Evolutionary conservation across 2,797 vertebrate species (phyloP).

Genomic region (Enoplosus armatus): DNA sequence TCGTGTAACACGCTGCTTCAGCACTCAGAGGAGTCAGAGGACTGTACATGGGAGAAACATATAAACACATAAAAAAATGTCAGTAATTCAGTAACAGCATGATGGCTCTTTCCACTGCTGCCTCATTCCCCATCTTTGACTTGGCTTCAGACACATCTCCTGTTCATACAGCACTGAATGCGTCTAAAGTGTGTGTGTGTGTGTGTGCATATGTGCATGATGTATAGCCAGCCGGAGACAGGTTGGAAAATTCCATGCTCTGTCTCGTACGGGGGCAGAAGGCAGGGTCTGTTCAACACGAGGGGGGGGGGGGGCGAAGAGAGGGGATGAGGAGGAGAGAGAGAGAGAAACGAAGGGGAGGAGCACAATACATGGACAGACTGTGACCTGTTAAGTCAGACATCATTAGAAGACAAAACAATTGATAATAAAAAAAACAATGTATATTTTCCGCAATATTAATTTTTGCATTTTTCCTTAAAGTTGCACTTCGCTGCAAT

Average conservation of each 20-base stretch:
- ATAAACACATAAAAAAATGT: too few species aligned
- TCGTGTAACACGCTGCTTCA: neutral
- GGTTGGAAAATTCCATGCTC: constrained; percentile 61
- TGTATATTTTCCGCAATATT: neutral
- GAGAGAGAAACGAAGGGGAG: neutral
- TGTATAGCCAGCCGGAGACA: constrained; percentile 46
- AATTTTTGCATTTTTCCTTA: neutral
- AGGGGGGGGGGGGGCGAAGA: constrained; percentile 29
- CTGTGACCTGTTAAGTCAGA: neutral
- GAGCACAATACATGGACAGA: neutral
- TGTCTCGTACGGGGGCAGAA: constrained; percentile 40
- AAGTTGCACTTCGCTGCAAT: neutral
- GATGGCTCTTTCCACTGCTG: neutral
- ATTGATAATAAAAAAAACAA: neutral
- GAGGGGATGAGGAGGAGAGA: constrained; percentile 17
- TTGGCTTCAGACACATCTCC: constrained; percentile 1
- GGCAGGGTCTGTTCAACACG: constrained; percentile 45
- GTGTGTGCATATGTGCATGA: constrained; percentile 16
- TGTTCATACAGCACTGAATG: neutral
- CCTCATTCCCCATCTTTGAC: neutral
- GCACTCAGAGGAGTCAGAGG: too few species aligned
- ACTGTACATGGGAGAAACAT: too few species aligned
- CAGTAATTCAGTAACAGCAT: neutral
- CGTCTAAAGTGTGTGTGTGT: neutral
- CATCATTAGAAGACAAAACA: neutral